A percentile compares a stretch with the other conserved stretches of the same genome.
phyloP scores from a whole-genome alignment of 2,113 vertebrate species.

The Antechinus stuartii region DNA sequence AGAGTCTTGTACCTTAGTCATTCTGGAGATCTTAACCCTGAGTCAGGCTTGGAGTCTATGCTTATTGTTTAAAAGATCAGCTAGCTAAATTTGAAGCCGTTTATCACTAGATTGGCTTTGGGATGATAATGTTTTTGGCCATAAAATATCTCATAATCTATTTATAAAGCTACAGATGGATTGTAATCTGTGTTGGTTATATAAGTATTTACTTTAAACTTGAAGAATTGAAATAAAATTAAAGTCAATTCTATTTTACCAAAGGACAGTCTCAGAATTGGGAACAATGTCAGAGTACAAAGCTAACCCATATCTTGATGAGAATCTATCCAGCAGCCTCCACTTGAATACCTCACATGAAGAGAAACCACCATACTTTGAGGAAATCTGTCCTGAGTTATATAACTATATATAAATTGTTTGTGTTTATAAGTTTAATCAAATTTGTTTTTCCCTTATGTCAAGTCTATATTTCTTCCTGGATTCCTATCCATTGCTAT shows the following conservation, averaged over 20 bases:
- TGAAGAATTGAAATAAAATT: neutral
- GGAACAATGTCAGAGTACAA: neutral
- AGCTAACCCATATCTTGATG: neutral
- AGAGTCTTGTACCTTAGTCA: neutral
- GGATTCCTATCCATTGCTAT: neutral
- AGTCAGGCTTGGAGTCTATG: neutral
- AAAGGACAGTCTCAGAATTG: neutral
- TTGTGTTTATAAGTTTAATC: neutral
- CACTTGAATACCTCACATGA: no score
- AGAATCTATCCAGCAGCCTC: neutral
- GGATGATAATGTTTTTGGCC: neutral
- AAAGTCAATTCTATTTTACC: neutral
- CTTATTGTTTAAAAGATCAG: neutral
- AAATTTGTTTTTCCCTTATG: neutral
- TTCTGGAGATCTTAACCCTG: neutral
- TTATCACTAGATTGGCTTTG: neutral
- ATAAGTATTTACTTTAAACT: neutral
- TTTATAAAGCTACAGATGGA: neutral
- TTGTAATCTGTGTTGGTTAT: neutral
- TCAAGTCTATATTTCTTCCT: neutral
- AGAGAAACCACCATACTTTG: neutral
- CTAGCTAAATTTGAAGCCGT: neutral
- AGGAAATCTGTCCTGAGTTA: neutral
- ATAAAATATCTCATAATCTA: neutral
- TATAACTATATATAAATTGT: neutral